Percentiles rank a stretch among this genome's conserved stretches.
Evolutionary conservation across 2,797 vertebrate species (phyloP).

Genomic region (Rhabdophis nuchalis): DNA sequence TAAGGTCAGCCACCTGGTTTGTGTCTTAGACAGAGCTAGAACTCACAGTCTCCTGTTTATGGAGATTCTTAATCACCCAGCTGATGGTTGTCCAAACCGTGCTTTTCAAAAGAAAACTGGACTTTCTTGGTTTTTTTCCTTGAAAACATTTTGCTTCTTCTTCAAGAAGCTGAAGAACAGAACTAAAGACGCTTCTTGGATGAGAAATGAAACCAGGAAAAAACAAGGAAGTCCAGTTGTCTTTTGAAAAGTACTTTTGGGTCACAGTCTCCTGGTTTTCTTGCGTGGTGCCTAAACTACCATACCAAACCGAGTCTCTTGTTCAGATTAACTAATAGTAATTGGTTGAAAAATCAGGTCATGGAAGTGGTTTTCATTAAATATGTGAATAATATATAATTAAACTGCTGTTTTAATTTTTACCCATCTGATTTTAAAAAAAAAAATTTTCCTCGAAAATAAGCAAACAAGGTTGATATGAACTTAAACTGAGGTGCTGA

Average conservation of each 20-base stretch:
- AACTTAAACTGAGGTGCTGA: neutral
- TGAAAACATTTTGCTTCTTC: no score
- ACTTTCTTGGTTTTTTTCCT: no score
- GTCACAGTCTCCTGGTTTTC: neutral
- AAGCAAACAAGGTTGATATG: neutral
- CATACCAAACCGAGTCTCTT: neutral
- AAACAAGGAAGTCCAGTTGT: neutral
- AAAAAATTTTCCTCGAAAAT: neutral
- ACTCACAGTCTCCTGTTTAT: no score
- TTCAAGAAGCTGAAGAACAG: neutral
- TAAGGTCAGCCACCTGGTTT: neutral
- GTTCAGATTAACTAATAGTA: constrained; percentile 6
- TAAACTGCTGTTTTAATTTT: constrained; percentile 6
- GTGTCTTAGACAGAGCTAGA: neutral
- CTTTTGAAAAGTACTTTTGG: neutral
- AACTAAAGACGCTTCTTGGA: neutral
- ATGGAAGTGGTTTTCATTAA: neutral
- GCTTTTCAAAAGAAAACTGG: no score
- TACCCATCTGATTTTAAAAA: neutral
- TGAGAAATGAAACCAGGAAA: neutral
- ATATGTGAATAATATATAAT: neutral
- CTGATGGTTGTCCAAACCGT: no score
- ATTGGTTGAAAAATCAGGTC: constrained; percentile 6
- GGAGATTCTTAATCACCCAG: no score
- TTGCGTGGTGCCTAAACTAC: neutral